A percentile compares a stretch with the other conserved stretches of the same genome.
Evolutionary conservation across 2,888 invertebrate species (phyloP).

Genomic region (Chelonus formosanus): DNA sequence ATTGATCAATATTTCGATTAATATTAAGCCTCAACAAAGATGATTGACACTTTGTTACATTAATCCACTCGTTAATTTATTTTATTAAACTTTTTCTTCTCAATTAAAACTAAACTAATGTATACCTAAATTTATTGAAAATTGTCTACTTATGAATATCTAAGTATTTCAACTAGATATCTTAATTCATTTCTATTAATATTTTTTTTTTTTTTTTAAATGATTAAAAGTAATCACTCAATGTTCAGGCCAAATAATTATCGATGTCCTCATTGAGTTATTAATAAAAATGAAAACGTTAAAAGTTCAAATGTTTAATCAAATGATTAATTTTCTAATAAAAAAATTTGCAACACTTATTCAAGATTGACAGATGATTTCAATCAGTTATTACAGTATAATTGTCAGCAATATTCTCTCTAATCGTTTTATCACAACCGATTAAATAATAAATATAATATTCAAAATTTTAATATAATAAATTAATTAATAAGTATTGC

Average conservation of each 20-base stretch:
- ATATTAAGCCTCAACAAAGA: too few species aligned
- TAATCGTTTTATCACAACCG: too few species aligned
- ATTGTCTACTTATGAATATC: slow-evolving; percentile 3
- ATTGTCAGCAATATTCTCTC: too few species aligned
- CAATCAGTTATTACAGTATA: too few species aligned
- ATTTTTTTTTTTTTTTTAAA: background rate
- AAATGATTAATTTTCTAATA: slow-evolving; percentile 42
- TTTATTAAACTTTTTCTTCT: too few species aligned
- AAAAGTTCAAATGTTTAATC: slow-evolving; percentile 36
- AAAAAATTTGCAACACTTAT: slow-evolving; percentile 39
- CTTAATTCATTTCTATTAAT: slow-evolving; percentile 11
- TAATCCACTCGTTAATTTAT: too few species aligned
- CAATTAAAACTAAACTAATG: too few species aligned
- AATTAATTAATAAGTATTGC: slow-evolving; percentile 34
- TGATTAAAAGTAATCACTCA: slow-evolving; percentile 1
- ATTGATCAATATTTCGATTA: too few species aligned
- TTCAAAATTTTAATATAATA: too few species aligned
- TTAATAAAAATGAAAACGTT: slow-evolving; percentile 9
- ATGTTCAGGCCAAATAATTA: slow-evolving; percentile 19
- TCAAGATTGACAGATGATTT: background rate
- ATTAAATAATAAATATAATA: too few species aligned
- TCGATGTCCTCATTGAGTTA: slow-evolving; percentile 1
- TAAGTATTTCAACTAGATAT: slow-evolving; percentile 10
- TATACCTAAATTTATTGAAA: slow-evolving; percentile 20
- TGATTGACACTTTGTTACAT: too few species aligned